Conservation (phyloP, 2,888 invertebrate genomes). For the Perizoma affinitatum region DNA sequence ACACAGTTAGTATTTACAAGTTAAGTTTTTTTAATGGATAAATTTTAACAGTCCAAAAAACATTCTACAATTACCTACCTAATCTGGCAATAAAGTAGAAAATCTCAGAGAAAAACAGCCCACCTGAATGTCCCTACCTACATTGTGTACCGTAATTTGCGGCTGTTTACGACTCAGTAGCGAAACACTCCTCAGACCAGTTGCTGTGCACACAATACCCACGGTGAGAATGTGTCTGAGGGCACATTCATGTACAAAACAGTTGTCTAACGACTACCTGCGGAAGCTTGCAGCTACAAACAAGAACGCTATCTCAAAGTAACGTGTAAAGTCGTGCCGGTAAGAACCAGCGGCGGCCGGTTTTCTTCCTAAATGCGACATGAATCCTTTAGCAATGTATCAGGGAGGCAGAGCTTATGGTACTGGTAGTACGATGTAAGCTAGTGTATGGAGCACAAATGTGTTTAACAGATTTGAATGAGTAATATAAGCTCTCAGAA, state of each 20-base stretch:
- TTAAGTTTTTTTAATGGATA: no score
- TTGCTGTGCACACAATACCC: constrained; percentile 27
- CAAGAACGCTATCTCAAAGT: no score
- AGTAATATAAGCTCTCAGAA: constrained; percentile 10
- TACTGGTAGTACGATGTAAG: constrained; percentile 16
- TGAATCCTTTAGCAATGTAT: constrained; percentile 19
- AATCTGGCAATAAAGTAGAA: not conserved
- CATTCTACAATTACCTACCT: no score
- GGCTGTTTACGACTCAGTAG: constrained; percentile 29
- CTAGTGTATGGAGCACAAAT: constrained; percentile 8
- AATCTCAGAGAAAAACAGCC: constrained; percentile 11
- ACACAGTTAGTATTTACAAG: no score
- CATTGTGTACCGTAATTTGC: constrained; percentile 27
- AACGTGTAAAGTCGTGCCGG: not conserved
- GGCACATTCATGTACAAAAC: not conserved
- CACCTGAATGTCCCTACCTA: constrained; percentile 17
- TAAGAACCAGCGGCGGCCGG: not conserved
- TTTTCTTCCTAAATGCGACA: not conserved
- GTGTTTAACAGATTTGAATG: constrained; percentile 21
- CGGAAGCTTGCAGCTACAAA: no score
- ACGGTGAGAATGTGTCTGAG: constrained; percentile 3
- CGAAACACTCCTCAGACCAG: constrained; percentile 18
- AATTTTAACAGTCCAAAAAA: no score
- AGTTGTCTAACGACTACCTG: not conserved
- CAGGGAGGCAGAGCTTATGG: constrained; percentile 13